These are phyloP conservation scores for Catostomus latipinnis DNA, from an alignment of 2,797 vertebrate species.

Conservation along the genomic window DNA sequence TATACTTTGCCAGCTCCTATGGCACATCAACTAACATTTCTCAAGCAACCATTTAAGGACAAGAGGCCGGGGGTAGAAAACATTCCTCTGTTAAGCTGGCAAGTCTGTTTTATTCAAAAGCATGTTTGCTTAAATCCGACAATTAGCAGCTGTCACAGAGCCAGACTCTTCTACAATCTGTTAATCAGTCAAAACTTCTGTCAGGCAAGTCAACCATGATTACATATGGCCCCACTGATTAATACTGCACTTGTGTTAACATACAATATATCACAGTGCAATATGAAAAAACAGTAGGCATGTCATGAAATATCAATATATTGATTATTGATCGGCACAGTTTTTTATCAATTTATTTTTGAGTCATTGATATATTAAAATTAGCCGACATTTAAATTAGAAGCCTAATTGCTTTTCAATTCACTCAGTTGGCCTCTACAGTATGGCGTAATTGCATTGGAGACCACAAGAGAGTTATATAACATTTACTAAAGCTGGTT, in stretches of 20 bases:
- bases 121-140: neutral
- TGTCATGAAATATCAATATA: too few relatives aligned
- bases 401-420: too few relatives aligned
- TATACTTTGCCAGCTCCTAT: neutral
- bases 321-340: too few relatives aligned
- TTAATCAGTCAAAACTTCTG: neutral
- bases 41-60: slow-evolving; percentile 37
- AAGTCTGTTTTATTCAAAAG: neutral
- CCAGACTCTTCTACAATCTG: too few relatives aligned
- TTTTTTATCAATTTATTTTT: too few relatives aligned
- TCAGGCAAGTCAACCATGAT: neutral
- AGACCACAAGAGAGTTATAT: too few relatives aligned
- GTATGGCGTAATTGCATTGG: too few relatives aligned
- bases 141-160: neutral
- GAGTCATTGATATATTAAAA: too few relatives aligned
- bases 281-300: neutral
- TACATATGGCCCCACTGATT: neutral
- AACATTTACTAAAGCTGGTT: too few relatives aligned
- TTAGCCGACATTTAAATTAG: too few relatives aligned
- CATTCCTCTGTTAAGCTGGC: neutral
- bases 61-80: neutral
- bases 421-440: too few relatives aligned
- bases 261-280: neutral
- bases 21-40: neutral
- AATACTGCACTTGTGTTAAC: neutral